Percentiles rank a stretch among this genome's conserved stretches.
phyloP scores from a whole-genome alignment of 2,113 vertebrate genomes.

The Coptodon rendalli region DNA sequence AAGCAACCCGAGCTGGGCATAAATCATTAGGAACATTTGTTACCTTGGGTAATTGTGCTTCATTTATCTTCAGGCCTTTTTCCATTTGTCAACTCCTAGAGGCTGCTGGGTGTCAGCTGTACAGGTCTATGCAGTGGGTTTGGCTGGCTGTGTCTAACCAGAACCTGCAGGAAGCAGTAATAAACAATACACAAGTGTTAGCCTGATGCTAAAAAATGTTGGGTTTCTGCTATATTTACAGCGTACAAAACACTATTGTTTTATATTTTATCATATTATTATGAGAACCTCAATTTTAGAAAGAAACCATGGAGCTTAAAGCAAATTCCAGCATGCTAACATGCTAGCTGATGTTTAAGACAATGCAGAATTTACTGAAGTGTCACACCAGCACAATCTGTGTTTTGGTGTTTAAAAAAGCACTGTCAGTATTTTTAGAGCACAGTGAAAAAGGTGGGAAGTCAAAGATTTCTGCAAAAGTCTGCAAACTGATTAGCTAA shows the following conservation, averaged over 20 bases:
- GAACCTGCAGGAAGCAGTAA: slow-evolving; percentile 3
- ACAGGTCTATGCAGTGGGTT: slow-evolving; percentile 9
- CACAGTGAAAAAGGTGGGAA: neutral
- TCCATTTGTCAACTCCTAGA: slow-evolving; percentile 66
- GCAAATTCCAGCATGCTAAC: neutral
- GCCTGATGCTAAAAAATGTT: neutral
- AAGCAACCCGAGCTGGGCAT: slow-evolving; percentile 73
- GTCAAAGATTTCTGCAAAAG: neutral
- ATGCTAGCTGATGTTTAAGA: neutral
- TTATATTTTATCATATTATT: neutral
- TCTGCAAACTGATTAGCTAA: neutral
- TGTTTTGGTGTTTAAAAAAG: neutral
- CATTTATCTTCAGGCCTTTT: slow-evolving; percentile 69
- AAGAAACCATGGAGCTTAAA: neutral
- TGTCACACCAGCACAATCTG: fast-evolving
- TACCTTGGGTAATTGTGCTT: slow-evolving; percentile 68
- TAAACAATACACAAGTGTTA: neutral
- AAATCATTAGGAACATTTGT: slow-evolving; percentile 76
- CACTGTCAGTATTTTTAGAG: neutral
- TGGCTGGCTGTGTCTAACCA: neutral
- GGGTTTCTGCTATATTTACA: neutral
- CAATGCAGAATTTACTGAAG: neutral
- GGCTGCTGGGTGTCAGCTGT: slow-evolving; percentile 45
- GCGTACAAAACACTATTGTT: neutral
- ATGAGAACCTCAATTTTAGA: neutral